phyloP scores from a whole-genome alignment of 2,113 vertebrate species.

The Dendropsophus ebraccatus region DNA sequence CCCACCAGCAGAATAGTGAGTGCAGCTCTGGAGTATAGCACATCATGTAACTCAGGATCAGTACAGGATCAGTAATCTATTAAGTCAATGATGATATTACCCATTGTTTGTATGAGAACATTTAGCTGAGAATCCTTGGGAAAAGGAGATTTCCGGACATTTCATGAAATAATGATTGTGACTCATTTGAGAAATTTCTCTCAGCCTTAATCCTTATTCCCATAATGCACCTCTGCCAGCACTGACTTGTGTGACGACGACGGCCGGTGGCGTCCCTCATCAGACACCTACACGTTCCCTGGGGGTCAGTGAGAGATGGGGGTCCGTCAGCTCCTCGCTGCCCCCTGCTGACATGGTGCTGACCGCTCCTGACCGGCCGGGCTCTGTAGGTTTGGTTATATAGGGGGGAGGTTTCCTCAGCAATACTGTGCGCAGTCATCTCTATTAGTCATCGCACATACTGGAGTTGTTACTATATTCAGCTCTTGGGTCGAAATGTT shows the following conservation, averaged over 20 bases:
- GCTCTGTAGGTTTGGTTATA: background rate
- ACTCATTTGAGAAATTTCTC: background rate
- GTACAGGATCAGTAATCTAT: background rate
- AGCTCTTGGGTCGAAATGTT: background rate
- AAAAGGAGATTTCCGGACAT: background rate
- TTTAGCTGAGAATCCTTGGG: background rate
- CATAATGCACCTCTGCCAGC: background rate
- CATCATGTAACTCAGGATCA: background rate
- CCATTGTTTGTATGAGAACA: too few relatives aligned
- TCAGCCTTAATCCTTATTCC: background rate
- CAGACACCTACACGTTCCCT: background rate
- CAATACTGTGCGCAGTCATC: background rate
- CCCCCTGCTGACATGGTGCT: background rate
- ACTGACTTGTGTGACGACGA: background rate
- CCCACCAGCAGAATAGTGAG: background rate
- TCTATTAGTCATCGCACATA: slow-evolving; percentile 8
- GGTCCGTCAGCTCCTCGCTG: background rate
- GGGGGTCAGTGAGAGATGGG: background rate
- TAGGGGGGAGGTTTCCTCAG: too few relatives aligned
- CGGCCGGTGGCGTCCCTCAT: background rate
- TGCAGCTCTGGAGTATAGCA: too few relatives aligned
- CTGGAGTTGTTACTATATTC: background rate
- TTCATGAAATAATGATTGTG: background rate
- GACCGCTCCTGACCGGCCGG: background rate
- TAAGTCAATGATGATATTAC: too few relatives aligned